Conservation (phyloP, 2,888 invertebrate species). For the Machimus atricapillus region DNA sequence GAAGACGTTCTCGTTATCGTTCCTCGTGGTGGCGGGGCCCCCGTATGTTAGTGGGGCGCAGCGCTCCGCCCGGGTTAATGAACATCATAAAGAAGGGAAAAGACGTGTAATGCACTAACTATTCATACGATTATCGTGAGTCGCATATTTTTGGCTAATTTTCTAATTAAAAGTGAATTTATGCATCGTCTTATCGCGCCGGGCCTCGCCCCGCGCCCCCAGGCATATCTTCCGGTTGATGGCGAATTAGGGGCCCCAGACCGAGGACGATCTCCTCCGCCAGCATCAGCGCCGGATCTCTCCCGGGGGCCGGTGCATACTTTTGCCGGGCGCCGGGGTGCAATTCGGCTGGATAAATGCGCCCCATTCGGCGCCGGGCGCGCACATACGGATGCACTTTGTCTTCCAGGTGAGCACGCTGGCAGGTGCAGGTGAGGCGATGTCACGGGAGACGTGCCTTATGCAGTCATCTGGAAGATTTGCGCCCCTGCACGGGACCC, state of each 20-base stretch:
- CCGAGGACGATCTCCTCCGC: neutral
- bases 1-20: constrained; percentile 34
- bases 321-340: neutral
- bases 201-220: neutral
- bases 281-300: neutral
- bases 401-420: neutral
- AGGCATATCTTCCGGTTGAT: constrained; percentile 21
- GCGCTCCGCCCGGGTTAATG: constrained; percentile 45
- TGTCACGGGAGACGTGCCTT: constrained; percentile 7
- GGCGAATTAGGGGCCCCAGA: constrained; percentile 14
- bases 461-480: constrained; percentile 23
- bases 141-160: constrained; percentile 63
- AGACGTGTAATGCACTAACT: constrained; percentile 48
- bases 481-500: neutral
- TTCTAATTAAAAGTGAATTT: constrained; percentile 63
- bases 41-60: constrained; percentile 13
- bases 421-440: constrained; percentile 11
- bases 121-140: constrained; percentile 62
- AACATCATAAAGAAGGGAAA: constrained; percentile 46
- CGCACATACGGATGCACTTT: constrained; percentile 21
- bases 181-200: constrained; percentile 54
- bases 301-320: neutral
- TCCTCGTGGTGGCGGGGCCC: neutral
- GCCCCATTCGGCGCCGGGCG: neutral
- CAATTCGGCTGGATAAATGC: neutral